Conservation (phyloP, 2,888 invertebrate species). For the Epinotia bilunana region DNA sequence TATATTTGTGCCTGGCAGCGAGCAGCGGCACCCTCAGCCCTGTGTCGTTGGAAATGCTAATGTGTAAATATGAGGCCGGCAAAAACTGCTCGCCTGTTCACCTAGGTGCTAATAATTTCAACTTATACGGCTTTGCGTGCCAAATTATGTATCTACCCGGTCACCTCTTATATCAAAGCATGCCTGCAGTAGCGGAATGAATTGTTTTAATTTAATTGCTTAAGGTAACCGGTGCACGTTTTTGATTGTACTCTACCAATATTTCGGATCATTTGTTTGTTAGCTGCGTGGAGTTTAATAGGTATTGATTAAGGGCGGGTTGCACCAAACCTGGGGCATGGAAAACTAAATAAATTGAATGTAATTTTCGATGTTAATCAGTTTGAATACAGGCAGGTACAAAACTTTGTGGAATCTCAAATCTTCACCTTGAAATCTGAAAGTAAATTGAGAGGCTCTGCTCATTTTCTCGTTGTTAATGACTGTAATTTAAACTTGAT, state of each 20-base stretch:
- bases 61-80: slow-evolving; percentile 65
- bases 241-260: background rate
- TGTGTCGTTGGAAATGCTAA: slow-evolving; percentile 65
- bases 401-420: slow-evolving; percentile 64
- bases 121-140: slow-evolving; percentile 54
- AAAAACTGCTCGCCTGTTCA: slow-evolving; percentile 66
- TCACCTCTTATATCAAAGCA: slow-evolving; percentile 42
- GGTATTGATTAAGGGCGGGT: no score
- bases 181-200: slow-evolving; percentile 36
- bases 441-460: slow-evolving; percentile 67
- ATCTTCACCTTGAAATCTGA: slow-evolving; percentile 65
- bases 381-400: slow-evolving; percentile 24
- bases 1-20: slow-evolving; percentile 56
- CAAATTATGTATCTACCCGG: slow-evolving; percentile 45
- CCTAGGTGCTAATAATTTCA: slow-evolving; percentile 69
- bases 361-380: slow-evolving; percentile 9
- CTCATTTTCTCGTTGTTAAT: slow-evolving; percentile 76
- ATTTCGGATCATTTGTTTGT: background rate
- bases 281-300: background rate
- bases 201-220: slow-evolving; percentile 39
- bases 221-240: background rate
- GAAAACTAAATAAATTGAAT: background rate
- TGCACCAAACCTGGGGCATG: no score
- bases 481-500: slow-evolving; percentile 81
- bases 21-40: slow-evolving; percentile 44